Percentiles rank a stretch among this genome's conserved stretches.
phyloP scores from a whole-genome alignment of 1,140 invertebrate species.

The Colletes gigas region DNA sequence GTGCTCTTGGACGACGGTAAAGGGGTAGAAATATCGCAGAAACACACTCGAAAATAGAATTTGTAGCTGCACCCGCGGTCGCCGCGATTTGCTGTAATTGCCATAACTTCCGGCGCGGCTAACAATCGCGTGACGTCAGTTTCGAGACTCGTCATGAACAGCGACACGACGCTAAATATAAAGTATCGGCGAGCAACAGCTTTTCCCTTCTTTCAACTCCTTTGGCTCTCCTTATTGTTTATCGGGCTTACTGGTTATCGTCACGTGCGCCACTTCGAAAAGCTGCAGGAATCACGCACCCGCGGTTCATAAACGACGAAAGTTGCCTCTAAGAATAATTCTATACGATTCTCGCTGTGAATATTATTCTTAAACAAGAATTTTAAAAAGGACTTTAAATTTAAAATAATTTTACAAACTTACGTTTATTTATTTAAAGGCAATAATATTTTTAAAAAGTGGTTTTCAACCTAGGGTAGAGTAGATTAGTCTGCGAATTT shows the following conservation, averaged over 20 bases:
- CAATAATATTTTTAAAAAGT: no score
- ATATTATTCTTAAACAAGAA: no score
- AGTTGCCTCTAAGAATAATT: background rate
- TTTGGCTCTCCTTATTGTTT: constrained; percentile 10
- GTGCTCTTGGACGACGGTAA: background rate
- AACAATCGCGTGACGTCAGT: constrained; percentile 63
- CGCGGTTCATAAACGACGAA: background rate
- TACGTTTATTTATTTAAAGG: no score
- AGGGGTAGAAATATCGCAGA: constrained; percentile 17
- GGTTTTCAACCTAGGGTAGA: no score
- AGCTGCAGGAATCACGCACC: background rate
- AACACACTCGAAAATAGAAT: constrained; percentile 63
- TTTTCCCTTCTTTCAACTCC: background rate
- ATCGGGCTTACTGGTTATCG: constrained; percentile 6
- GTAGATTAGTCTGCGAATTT: no score
- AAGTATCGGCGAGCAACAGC: constrained; percentile 5
- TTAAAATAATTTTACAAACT: no score
- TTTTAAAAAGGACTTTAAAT: no score
- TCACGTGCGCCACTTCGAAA: constrained; percentile 1
- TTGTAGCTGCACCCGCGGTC: constrained; percentile 62
- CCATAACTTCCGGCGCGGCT: constrained; percentile 65
- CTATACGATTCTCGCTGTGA: no score
- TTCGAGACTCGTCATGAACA: constrained; percentile 21
- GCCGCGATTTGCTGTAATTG: constrained; percentile 54
- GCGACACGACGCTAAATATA: constrained; percentile 54